phyloP scores from a whole-genome alignment of 2,797 vertebrate genomes.

The Odontamblyopus lacepedii region DNA sequence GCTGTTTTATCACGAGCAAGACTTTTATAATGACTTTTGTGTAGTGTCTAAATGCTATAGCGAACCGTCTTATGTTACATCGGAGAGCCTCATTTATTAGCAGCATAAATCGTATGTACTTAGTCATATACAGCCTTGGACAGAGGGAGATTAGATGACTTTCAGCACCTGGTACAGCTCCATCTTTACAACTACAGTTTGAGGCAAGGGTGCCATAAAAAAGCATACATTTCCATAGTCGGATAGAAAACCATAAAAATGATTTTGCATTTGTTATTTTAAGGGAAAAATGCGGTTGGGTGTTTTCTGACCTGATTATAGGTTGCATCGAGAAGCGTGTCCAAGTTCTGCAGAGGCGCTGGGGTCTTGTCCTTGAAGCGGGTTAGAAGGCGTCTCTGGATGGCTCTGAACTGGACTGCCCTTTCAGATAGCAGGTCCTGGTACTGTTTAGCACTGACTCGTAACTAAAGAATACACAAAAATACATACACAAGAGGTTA shows the following conservation, averaged over 20 bases:
- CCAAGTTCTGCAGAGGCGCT: conserved; percentile 92
- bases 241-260: conserved; percentile 1
- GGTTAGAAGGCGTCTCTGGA: conserved; percentile 90
- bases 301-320: conserved; percentile 86
- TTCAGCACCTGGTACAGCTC: conserved; percentile 1
- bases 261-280: conserved; percentile 11
- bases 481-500: background rate
- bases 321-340: conserved; percentile 92
- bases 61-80: background rate
- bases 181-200: background rate
- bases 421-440: conserved; percentile 91
- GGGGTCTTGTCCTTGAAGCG: conserved; percentile 98
- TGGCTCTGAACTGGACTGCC: conserved; percentile 93
- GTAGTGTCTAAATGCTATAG: background rate
- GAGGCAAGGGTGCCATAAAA: background rate
- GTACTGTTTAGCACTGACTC: conserved; percentile 86
- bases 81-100: background rate
- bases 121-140: background rate
- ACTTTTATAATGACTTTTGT: background rate
- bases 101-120: conserved; percentile 3
- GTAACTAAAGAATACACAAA: conserved; percentile 74
- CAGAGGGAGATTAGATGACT: conserved; percentile 8
- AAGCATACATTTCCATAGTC: conserved; percentile 3
- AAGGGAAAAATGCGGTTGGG: conserved; percentile 4
- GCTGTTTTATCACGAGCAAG: background rate